Conservation (phyloP, 2,888 invertebrate species). For the Diarsia rubi region DNA sequence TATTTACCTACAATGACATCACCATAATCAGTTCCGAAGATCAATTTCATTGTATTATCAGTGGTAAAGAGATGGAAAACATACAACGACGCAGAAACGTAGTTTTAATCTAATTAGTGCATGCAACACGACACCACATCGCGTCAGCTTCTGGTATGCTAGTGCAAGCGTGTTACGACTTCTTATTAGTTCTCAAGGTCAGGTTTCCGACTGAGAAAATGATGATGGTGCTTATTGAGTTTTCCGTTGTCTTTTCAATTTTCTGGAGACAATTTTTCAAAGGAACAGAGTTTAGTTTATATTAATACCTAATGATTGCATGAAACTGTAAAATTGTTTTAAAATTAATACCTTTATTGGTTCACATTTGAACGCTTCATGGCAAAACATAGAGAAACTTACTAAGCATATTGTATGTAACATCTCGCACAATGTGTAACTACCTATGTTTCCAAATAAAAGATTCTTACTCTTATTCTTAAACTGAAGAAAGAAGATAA, state of each 20-base stretch:
- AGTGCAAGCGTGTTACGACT: conserved; percentile 39
- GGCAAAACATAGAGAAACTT: no score
- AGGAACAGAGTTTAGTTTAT: no score
- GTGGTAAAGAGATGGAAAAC: conserved; percentile 15
- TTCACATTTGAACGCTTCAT: no score
- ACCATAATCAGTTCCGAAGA: conserved; percentile 30
- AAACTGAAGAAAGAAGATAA: background rate
- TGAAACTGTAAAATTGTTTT: no score
- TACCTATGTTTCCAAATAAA: no score
- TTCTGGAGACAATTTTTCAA: no score
- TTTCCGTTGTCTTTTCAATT: conserved; percentile 2
- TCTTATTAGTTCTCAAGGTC: conserved; percentile 45
- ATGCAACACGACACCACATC: conserved; percentile 51
- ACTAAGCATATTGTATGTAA: no score
- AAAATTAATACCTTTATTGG: no score
- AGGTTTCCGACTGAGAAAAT: conserved; percentile 3
- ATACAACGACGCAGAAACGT: conserved; percentile 48
- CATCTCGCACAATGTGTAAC: no score
- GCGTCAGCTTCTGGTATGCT: conserved; percentile 50
- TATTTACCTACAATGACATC: conserved; percentile 39
- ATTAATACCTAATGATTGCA: no score
- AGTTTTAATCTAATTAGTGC: conserved; percentile 60
- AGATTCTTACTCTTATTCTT: no score
- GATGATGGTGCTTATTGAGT: background rate
- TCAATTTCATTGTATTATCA: conserved; percentile 29